Base-by-base conservation (phyloP, 1,140 invertebrate species). In the Portunus trituberculatus region DNA sequence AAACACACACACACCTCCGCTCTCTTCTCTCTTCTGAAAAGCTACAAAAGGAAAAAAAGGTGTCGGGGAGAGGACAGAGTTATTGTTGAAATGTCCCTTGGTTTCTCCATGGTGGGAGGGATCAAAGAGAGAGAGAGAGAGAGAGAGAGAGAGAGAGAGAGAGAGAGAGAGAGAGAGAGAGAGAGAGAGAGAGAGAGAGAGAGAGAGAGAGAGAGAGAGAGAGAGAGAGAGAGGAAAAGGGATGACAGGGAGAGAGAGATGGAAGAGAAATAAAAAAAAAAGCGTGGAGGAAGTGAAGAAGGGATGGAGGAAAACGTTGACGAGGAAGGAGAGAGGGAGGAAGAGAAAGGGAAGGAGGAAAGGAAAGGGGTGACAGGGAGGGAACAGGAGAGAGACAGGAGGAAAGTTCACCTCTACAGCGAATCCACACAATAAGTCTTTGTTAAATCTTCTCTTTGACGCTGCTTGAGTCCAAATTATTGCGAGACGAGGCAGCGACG, bases 151-250 rank as follows among this genome's bases (percentile, higher is more conserved):
- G 20, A 28, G 25, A 29, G 86, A 32, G 0, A 3, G 45, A 88
- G 31, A 8, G 86, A 88, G 31, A 2, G 86, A 46, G 20, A 88
- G 4, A 46, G 45, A 32, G 45, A 88, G 29, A 25, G 45, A 88
- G 86, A 16, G 86, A 88, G 39, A 88, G 86, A 46, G 45, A 88
- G 86, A 46, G 84, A 87, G 39, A 45, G 39, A 87, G 84, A 87
- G 39, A 87, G 84, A 45, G 84, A 87, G 84, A 39, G 84, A 32
- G 39, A 45, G 39, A 45, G 84, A 88, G 86, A 45, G 86, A 88
- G 29, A 88, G 86, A 32, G 31, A 88, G 86, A 88, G 86, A 32
- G 86, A 88, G 86, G n/a, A 28, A 88, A 28, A 88, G 86, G 29
- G 86, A 25, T n/a, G 52, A 91, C 39, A 91, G 89, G 46, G 89